phyloP scores from a whole-genome alignment of 1,140 invertebrate species.

The Akabosia matsudoensis region DNA sequence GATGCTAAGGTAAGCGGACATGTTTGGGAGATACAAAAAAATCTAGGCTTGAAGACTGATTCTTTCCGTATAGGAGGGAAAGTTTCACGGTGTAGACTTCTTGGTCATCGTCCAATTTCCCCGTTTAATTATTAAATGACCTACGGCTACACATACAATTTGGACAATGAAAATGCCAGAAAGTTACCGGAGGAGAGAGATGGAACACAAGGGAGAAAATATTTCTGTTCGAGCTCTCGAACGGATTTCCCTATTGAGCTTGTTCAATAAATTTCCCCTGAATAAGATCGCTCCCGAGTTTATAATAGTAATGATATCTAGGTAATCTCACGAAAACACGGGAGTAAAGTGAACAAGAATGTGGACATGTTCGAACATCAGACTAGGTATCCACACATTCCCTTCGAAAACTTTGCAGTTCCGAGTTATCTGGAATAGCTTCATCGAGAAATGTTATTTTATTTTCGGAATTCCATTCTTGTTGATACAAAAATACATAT shows the following conservation, averaged over 20 bases:
- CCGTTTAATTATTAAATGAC: slow-evolving; percentile 44
- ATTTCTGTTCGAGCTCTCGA: no score
- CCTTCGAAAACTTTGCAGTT: background rate
- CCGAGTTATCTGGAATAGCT: background rate
- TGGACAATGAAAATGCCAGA: slow-evolving; percentile 17
- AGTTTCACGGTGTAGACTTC: slow-evolving; percentile 2
- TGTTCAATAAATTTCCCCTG: slow-evolving; percentile 2
- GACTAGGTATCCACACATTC: background rate
- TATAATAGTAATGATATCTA: background rate
- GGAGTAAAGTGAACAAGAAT: background rate
- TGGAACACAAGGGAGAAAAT: background rate
- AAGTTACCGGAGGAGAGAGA: background rate
- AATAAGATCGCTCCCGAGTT: background rate
- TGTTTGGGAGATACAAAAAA: background rate
- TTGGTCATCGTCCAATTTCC: slow-evolving; percentile 43
- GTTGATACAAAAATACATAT: background rate
- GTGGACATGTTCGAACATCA: background rate
- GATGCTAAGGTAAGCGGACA: background rate
- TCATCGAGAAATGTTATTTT: background rate
- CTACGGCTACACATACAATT: slow-evolving; percentile 33
- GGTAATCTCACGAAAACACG: background rate
- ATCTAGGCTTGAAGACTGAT: background rate
- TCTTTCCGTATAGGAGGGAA: background rate
- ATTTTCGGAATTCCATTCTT: slow-evolving; percentile 2
- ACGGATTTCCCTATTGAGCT: background rate